Evolutionary conservation across 2,113 vertebrate species (phyloP), one percentile per base, ranked within the genome.

Genomic region (Synchiropus splendidus): DNA sequence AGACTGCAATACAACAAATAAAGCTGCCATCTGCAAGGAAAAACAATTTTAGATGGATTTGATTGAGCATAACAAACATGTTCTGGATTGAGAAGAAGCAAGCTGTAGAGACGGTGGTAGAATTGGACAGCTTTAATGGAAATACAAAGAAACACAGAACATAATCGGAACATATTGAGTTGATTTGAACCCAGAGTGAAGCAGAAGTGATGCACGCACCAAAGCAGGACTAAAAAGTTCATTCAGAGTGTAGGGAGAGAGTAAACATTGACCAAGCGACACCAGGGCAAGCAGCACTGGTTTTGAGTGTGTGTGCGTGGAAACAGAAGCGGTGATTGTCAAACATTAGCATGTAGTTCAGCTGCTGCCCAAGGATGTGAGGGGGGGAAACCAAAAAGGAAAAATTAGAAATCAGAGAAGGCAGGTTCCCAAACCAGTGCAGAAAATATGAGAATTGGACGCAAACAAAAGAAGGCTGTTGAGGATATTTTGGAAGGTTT

Each of bases 171-270:
- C 27, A 58, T 60, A 65, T 43, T 58, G 69, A 70, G 58, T 55
- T 51, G 53, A 70, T 70, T 72, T 49, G 63, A 77, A 70, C 49
- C 70, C 61, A 75, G 48, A 79, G 51, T 72, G 60, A 75, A 75
- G 76, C 79, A 77, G 71, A 80, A 75, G 76, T 77, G 72, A 80
- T 64, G 72, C 67, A 75, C 70, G 77, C 53, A 79, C 70, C 59
- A 74, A 77, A 64, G 64, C 57, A 71, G 67, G 42, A 67, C 58
- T 77, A 70, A 62, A 69, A 64, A 67, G 47, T 75, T 78, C 77
- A 83, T 80, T 81, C 71, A 74, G 62, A 72, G 75, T 78, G 62
- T 49, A 58, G 58, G 53, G 75, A 58, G 51, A 72, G 59, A 70
- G 62, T 67, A 56, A 73, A 78, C 72, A 81, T 51, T 70, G 70